A percentile compares a stretch with the other conserved stretches of the same genome.
Conservation (phyloP, 2,797 vertebrate genomes). For the Coracias cyanogaster region DNA sequence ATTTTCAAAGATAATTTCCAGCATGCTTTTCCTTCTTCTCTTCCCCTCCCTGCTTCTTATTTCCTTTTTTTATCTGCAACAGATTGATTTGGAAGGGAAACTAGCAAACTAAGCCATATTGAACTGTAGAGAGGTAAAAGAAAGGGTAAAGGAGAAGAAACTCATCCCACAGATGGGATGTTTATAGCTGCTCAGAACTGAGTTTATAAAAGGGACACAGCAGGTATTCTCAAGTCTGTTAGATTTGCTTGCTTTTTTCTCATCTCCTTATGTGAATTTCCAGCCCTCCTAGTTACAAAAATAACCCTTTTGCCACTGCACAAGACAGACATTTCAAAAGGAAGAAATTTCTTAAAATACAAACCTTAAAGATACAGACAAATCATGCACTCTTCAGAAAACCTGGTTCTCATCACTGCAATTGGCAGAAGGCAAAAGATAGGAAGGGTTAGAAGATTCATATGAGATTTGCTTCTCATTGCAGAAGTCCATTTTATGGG, state of each 20-base stretch:
- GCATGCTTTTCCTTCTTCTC: background rate
- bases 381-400: background rate
- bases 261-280: background rate
- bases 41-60: rapidly evolving
- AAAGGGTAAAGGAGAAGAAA: background rate
- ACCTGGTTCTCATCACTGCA: background rate
- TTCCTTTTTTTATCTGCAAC: background rate
- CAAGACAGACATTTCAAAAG: background rate
- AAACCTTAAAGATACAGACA: background rate
- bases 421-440: background rate
- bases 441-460: background rate
- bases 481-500: background rate
- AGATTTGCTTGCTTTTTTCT: background rate
- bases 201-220: background rate
- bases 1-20: background rate
- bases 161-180: background rate
- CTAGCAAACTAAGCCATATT: background rate
- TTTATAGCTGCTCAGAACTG: background rate
- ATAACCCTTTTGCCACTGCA: background rate
- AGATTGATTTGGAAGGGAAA: background rate
- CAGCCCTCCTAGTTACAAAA: background rate
- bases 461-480: background rate
- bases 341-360: background rate
- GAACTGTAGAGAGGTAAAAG: background rate
- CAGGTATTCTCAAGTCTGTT: constrained; percentile 5